Percentiles rank a stretch among this genome's conserved stretches.
Conservation (phyloP, 2,888 invertebrate genomes). For the Latrodectus elegans region DNA sequence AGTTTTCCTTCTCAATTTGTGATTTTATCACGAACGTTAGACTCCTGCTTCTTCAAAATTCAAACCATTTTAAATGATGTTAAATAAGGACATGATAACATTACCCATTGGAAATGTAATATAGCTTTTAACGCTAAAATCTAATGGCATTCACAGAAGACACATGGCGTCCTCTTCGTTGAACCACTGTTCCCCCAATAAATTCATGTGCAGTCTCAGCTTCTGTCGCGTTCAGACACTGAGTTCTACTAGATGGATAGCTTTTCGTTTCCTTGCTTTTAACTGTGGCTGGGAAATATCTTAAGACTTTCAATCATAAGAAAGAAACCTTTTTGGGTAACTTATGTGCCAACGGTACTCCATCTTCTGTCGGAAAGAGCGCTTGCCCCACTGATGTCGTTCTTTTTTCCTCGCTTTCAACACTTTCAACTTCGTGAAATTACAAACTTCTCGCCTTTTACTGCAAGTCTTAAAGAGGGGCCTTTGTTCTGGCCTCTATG, state of each 20-base stretch:
- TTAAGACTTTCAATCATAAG: slow-evolving; percentile 54
- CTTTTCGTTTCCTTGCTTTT: slow-evolving; percentile 63
- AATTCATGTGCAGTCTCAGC: not conserved
- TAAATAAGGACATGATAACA: too few species aligned
- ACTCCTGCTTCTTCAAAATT: too few species aligned
- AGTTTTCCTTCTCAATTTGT: too few species aligned
- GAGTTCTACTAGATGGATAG: slow-evolving; percentile 55
- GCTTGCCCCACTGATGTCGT: not conserved
- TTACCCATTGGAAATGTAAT: too few species aligned
- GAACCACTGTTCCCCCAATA: slow-evolving; percentile 30
- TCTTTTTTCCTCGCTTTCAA: slow-evolving; percentile 8
- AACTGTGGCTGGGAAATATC: slow-evolving; percentile 53
- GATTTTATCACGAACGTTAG: too few species aligned
- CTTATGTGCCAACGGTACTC: slow-evolving; percentile 37
- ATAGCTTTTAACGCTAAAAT: too few species aligned
- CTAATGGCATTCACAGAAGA: too few species aligned
- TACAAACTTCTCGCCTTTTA: too few species aligned
- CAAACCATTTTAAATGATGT: too few species aligned
- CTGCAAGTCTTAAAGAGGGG: too few species aligned
- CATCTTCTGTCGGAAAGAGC: slow-evolving; percentile 30
- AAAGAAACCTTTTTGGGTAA: slow-evolving; percentile 34
- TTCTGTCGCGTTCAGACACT: slow-evolving; percentile 53
- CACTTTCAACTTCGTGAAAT: slow-evolving; percentile 5
- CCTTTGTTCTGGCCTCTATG: not conserved
- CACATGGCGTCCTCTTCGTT: not conserved